These are phyloP conservation scores for Pachyseris speciosa DNA, from an alignment of 64 coral and sea anemone species.

Conservation along the genomic window DNA sequence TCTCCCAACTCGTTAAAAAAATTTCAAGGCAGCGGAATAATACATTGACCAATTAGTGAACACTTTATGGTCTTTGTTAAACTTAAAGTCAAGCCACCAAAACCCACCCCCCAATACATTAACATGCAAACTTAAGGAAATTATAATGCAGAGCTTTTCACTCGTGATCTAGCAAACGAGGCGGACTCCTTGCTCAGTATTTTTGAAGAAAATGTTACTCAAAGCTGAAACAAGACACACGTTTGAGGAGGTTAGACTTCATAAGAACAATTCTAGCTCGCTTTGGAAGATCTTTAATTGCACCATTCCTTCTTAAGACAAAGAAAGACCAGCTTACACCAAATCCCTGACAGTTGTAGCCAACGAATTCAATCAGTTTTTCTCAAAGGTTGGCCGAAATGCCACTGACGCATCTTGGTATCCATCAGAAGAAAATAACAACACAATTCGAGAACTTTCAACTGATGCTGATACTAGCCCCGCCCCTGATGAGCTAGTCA, in stretches of 20 bases:
- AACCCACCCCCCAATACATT: background rate
- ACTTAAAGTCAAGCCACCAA: background rate
- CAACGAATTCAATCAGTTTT: slow-evolving; percentile 45
- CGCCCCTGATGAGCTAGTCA: slow-evolving; percentile 3
- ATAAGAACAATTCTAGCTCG: slow-evolving; percentile 21
- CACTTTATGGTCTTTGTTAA: slow-evolving; percentile 2
- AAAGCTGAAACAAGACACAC: slow-evolving; percentile 35
- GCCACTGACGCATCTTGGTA: slow-evolving; percentile 1
- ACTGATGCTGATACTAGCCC: background rate
- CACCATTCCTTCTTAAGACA: slow-evolving; percentile 14
- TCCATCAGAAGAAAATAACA: slow-evolving; percentile 30
- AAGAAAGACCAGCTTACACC: slow-evolving; percentile 3
- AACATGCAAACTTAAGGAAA: background rate
- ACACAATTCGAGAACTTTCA: slow-evolving; percentile 15
- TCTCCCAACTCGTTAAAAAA: background rate
- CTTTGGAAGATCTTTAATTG: slow-evolving; percentile 33
- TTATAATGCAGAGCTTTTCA: background rate
- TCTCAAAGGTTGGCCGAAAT: slow-evolving; percentile 39
- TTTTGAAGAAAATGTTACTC: slow-evolving; percentile 14
- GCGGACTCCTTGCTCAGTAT: background rate
- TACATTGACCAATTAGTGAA: slow-evolving; percentile 48
- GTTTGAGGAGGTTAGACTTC: slow-evolving; percentile 26
- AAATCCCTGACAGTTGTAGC: slow-evolving; percentile 9
- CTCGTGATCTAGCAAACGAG: background rate
- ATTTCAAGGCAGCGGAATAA: slow-evolving; percentile 6